Evolutionary conservation across 2,888 invertebrate species (phyloP).

Genomic region (Mechanitis mazaeus): DNA sequence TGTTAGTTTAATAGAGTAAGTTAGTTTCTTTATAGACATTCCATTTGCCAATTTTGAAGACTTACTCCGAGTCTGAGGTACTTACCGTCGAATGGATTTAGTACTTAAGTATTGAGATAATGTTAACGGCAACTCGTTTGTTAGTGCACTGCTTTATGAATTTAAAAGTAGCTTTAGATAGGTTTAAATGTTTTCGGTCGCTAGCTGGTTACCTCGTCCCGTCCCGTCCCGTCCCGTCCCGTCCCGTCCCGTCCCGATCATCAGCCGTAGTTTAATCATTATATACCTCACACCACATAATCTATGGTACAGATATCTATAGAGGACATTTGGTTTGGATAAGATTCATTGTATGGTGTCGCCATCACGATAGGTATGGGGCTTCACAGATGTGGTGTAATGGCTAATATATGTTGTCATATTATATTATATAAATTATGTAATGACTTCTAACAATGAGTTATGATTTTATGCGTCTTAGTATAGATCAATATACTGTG

Average conservation of each 20-base stretch:
- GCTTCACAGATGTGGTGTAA: conserved; percentile 70
- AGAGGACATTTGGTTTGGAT: conserved; percentile 30
- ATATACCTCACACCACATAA: conserved; percentile 63
- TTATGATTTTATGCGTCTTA: conserved; percentile 8
- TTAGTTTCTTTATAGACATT: conserved; percentile 67
- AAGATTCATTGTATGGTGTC: conserved; percentile 50
- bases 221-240: neutral
- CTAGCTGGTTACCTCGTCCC: conserved; percentile 7
- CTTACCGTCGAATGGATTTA: conserved; percentile 35
- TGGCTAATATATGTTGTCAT: conserved; percentile 71
- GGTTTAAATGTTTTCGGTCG: conserved; percentile 18
- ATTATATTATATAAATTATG: conserved; percentile 33
- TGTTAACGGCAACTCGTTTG: conserved; percentile 40
- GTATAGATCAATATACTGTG: conserved; percentile 38
- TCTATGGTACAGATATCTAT: neutral
- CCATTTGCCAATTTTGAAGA: conserved; percentile 62
- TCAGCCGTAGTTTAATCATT: conserved; percentile 13
- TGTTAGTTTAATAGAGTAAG: conserved; percentile 23
- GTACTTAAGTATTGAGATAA: conserved; percentile 45
- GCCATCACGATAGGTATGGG: conserved; percentile 67
- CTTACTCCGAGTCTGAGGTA: conserved; percentile 61
- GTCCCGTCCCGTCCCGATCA: neutral
- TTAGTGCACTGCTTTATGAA: conserved; percentile 46
- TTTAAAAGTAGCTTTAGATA: conserved; percentile 17
- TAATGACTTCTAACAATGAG: conserved; percentile 23